A percentile compares a stretch with the other conserved stretches of the same genome.
phyloP scores from a whole-genome alignment of 2,888 invertebrate species.

The Siphlonurus alternatus region DNA sequence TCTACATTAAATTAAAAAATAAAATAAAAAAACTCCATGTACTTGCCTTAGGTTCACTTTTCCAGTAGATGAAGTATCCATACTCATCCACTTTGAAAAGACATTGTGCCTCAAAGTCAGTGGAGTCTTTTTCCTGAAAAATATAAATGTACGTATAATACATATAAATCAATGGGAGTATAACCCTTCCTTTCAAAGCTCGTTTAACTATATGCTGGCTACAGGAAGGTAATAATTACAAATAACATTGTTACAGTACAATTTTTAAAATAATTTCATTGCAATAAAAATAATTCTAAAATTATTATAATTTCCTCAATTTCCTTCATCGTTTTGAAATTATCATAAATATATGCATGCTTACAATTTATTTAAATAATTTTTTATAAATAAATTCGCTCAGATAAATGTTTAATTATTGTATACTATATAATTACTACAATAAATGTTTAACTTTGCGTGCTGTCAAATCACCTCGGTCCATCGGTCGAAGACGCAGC shows the following conservation, averaged over 20 bases:
- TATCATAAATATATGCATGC: background rate
- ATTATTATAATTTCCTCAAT: background rate
- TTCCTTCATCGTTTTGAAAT: background rate
- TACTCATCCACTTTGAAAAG: conserved; percentile 90
- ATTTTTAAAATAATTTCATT: background rate
- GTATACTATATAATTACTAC: no score
- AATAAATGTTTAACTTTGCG: no score
- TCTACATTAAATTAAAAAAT: conserved; percentile 13
- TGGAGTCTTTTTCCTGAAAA: conserved; percentile 66
- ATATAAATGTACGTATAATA: background rate
- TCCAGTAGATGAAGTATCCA: conserved; percentile 98
- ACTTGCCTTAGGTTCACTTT: conserved; percentile 80
- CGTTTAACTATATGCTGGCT: no score
- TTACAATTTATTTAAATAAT: background rate
- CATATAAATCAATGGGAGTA: background rate
- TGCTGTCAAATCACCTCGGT: no score
- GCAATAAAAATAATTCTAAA: background rate
- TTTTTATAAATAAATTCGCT: background rate
- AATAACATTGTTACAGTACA: background rate
- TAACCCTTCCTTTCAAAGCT: no score
- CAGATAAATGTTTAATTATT: no score
- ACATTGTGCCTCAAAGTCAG: conserved; percentile 74
- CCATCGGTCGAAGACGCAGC: conserved; percentile 92
- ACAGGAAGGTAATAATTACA: background rate
- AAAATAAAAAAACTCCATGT: conserved; percentile 1